Conservation (phyloP, 2,113 vertebrate genomes). For the Carassius auratus region DNA sequence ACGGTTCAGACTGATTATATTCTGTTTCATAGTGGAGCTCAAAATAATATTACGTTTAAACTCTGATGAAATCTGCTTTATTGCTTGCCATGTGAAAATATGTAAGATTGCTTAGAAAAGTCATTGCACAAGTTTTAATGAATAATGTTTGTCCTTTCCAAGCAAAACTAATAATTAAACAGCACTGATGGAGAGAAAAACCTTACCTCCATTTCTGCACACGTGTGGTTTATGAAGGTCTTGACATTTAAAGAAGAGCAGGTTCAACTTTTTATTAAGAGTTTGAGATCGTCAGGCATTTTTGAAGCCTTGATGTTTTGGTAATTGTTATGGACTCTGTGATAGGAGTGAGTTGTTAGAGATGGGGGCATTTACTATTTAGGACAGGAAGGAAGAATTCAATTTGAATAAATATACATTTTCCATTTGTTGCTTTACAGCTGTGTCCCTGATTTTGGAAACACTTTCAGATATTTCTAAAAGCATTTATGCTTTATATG, state of each 20-base stretch:
- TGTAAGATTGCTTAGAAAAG: no score
- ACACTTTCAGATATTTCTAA: background rate
- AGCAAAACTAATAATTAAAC: no score
- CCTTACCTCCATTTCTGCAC: no score
- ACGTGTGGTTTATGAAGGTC: background rate
- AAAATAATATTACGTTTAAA: no score
- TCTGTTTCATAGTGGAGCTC: no score
- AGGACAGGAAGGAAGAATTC: background rate
- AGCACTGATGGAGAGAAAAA: no score
- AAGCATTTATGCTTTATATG: background rate
- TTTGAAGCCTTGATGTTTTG: background rate
- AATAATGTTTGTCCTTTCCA: no score
- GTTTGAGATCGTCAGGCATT: background rate
- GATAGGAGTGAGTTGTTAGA: background rate
- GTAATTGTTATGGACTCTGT: background rate
- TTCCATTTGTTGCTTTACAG: background rate
- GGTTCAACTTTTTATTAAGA: background rate
- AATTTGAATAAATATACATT: background rate
- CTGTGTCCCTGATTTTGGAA: background rate
- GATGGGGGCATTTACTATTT: slow-evolving; percentile 3
- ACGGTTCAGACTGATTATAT: no score
- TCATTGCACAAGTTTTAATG: no score
- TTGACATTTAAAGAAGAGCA: background rate
- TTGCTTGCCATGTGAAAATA: no score
- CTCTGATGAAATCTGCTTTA: no score